Percentiles rank a stretch among this genome's conserved stretches.
Conservation (phyloP, 2,113 vertebrate genomes). For the Boulengeromyrus knoepffleri region DNA sequence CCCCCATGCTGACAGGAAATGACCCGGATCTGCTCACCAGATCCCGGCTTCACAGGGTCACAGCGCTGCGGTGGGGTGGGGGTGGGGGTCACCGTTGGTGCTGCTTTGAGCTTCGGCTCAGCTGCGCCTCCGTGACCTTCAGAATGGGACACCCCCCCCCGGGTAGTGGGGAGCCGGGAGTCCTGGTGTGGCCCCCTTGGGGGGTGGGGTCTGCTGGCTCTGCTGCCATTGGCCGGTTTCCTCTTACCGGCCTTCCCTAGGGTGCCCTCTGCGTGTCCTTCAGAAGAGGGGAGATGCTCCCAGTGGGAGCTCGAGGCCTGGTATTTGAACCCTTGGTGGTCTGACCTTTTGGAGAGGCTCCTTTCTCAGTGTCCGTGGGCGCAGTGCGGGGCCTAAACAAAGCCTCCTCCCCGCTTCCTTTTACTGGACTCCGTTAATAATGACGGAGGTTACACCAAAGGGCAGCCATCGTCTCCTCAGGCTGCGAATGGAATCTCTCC, state of each 20-base stretch:
- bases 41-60: neutral
- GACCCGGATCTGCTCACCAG: neutral
- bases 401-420: conserved; percentile 62
- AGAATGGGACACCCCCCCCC: neutral
- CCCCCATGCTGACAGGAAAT: neutral
- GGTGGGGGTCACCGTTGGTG: neutral
- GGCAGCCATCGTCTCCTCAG: neutral
- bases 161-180: neutral
- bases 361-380: conserved; percentile 62
- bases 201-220: neutral
- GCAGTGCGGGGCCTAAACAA: conserved; percentile 58
- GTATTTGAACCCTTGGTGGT: conserved; percentile 66
- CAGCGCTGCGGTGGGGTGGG: neutral
- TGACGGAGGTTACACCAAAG: conserved; percentile 26
- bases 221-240: conserved; percentile 40
- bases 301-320: conserved; percentile 48
- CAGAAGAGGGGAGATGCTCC: conserved; percentile 51
- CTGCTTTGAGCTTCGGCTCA: neutral
- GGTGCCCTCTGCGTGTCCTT: conserved; percentile 67
- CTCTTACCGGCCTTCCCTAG: conserved; percentile 46
- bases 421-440: conserved; percentile 63
- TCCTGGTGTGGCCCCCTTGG: neutral
- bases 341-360: conserved; percentile 71
- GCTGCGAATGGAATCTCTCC: neutral
- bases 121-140: conserved; percentile 5